Evolutionary conservation across 2,888 invertebrate genomes (phyloP).

Genomic region (Xylota segnis): DNA sequence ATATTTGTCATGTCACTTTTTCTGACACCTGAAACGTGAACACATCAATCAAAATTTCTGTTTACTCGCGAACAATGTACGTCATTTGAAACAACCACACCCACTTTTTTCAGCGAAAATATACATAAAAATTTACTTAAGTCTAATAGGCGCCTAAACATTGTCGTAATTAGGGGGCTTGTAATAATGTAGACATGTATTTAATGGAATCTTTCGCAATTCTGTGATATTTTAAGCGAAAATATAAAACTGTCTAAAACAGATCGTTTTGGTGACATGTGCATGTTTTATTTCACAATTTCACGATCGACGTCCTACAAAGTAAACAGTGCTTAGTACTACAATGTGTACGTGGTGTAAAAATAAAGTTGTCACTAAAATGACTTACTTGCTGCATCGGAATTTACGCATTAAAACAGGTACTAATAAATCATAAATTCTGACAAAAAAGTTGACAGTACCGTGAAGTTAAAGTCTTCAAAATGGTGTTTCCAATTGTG

Average conservation of each 20-base stretch:
- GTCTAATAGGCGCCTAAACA: not conserved
- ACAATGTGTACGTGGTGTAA: too few species aligned
- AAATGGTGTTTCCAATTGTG: too few species aligned
- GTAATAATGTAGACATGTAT: not conserved
- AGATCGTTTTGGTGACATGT: too few species aligned
- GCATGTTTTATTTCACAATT: too few species aligned
- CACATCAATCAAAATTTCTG: conserved; percentile 9
- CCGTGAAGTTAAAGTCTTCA: too few species aligned
- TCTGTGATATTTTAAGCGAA: not conserved
- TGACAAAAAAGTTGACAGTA: too few species aligned
- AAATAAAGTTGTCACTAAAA: too few species aligned
- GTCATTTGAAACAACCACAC: conserved; percentile 15
- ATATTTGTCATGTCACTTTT: conserved; percentile 19
- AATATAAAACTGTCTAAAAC: not conserved
- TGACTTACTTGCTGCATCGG: too few species aligned
- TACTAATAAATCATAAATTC: too few species aligned
- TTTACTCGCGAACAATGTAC: not conserved
- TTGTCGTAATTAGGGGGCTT: not conserved
- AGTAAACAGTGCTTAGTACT: too few species aligned
- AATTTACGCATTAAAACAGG: too few species aligned
- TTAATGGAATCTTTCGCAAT: not conserved
- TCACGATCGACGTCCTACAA: too few species aligned
- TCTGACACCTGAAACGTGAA: conserved; percentile 19
- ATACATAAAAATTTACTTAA: not conserved
- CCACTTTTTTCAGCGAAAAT: not conserved